Conservation (phyloP, 2,113 vertebrate genomes). For the Rhabdomys dilectus region DNA sequence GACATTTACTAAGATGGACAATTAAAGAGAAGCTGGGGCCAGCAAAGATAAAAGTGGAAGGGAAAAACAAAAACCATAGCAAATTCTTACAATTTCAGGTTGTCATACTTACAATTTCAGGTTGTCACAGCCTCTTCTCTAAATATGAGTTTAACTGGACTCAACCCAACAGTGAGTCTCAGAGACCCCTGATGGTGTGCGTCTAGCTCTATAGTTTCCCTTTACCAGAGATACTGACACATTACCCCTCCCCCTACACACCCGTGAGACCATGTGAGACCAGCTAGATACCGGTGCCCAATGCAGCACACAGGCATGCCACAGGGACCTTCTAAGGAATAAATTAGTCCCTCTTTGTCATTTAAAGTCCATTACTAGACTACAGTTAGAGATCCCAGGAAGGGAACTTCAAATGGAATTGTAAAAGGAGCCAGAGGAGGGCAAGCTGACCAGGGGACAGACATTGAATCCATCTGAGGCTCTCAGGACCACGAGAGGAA, state of each 20-base stretch:
- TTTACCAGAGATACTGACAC: not conserved
- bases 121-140: not conserved
- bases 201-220: not conserved
- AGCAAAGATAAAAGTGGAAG: not conserved
- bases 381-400: not conserved
- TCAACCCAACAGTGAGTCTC: not conserved
- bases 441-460: not conserved
- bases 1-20: not conserved
- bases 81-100: not conserved
- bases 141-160: not conserved
- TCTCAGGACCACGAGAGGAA: not conserved
- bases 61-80: not conserved
- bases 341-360: not conserved
- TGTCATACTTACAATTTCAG: not conserved
- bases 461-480: too few species aligned
- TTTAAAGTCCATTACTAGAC: not conserved
- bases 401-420: not conserved
- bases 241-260: not conserved
- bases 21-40: not conserved
- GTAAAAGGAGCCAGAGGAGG: not conserved
- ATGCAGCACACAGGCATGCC: not conserved
- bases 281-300: too few species aligned
- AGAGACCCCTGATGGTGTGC: not conserved
- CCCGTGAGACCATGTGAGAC: too few species aligned
- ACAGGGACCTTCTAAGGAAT: not conserved